Evolutionary conservation across 2,113 vertebrate genomes (phyloP).

Genomic region (Megaceryle torquata): DNA sequence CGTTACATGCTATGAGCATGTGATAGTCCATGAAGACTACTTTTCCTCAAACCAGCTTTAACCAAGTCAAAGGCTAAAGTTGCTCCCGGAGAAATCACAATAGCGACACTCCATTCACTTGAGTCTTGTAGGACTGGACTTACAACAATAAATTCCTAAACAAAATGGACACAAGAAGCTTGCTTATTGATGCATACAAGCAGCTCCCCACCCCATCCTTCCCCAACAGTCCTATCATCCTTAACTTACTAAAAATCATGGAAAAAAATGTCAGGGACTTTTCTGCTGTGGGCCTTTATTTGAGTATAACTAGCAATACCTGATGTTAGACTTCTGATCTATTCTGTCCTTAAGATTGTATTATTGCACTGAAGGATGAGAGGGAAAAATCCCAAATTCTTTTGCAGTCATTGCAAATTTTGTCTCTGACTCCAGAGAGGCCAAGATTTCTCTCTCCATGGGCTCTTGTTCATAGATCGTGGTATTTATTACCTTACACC

Average conservation of each 20-base stretch:
- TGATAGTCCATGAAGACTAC: background rate
- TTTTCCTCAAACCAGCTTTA: background rate
- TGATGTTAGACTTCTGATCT: background rate
- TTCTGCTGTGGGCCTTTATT: background rate
- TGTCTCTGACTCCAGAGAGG: background rate
- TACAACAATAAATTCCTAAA: background rate
- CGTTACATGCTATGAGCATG: background rate
- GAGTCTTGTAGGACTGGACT: background rate
- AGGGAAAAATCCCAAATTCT: background rate
- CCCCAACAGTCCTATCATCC: background rate
- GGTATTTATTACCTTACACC: background rate
- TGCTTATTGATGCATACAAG: background rate
- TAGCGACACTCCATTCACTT: background rate
- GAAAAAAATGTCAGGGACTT: background rate
- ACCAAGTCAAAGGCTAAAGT: background rate
- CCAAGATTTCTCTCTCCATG: background rate
- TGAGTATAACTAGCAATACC: background rate
- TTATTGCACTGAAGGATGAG: rapidly evolving
- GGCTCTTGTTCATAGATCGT: background rate
- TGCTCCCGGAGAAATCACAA: background rate
- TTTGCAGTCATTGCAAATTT: background rate
- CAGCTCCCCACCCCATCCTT: background rate
- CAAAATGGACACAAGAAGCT: background rate
- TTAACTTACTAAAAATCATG: background rate
- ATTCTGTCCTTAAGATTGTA: background rate